These are phyloP conservation scores for Allacma fusca DNA, from an alignment of 2,888 invertebrate genomes.

Conservation along the genomic window DNA sequence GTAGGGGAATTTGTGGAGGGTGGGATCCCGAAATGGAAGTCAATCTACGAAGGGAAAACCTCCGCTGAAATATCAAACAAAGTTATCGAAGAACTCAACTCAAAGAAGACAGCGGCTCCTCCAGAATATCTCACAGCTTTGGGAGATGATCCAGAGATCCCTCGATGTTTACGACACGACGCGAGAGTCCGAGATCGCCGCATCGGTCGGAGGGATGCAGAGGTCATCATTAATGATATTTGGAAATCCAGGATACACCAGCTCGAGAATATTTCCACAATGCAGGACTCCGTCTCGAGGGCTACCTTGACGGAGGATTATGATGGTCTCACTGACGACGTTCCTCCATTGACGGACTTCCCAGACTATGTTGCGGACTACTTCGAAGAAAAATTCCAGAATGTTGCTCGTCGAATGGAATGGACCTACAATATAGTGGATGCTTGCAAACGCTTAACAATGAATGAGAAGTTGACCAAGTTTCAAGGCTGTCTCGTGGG, in stretches of 20 bases:
- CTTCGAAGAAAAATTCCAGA: conserved; percentile 46
- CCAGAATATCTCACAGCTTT: conserved; percentile 39
- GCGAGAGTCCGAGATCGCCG: conserved; percentile 66
- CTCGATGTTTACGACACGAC: conserved; percentile 38
- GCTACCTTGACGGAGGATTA: background rate
- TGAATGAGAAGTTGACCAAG: conserved; percentile 41
- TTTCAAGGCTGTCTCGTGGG: conserved; percentile 43
- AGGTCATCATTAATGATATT: conserved; percentile 68
- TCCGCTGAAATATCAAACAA: conserved; percentile 66
- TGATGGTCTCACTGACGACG: conserved; percentile 56
- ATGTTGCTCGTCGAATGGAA: conserved; percentile 44
- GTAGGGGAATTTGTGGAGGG: conserved; percentile 68
- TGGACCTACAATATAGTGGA: conserved; percentile 55
- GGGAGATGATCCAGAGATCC: conserved; percentile 34
- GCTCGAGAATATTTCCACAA: background rate
- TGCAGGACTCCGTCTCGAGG: background rate
- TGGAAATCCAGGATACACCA: conserved; percentile 62
- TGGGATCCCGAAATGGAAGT: conserved; percentile 68
- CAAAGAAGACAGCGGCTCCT: conserved; percentile 30
- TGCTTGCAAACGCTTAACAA: conserved; percentile 46
- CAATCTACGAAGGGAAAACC: conserved; percentile 65
- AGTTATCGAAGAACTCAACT: conserved; percentile 65
- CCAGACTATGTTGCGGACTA: conserved; percentile 45
- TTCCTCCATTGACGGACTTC: conserved; percentile 56
- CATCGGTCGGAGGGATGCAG: conserved; percentile 67